Conservation (phyloP, 2,113 vertebrate species). For the Chinchilla lanigera region DNA sequence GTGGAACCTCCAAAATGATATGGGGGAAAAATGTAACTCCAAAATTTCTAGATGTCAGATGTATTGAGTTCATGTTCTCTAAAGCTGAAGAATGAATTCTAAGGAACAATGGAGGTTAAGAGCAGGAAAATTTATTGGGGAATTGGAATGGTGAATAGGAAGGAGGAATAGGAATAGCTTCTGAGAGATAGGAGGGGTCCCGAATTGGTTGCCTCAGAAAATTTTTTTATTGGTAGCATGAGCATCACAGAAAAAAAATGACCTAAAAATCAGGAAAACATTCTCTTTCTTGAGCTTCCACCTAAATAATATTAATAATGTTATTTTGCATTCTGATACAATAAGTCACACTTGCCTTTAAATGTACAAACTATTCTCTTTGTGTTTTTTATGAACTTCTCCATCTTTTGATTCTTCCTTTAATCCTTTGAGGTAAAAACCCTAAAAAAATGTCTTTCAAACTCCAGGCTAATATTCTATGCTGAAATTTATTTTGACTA, state of each 20-base stretch:
- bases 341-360: constrained; percentile 11
- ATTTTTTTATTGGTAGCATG: not conserved
- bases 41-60: not conserved
- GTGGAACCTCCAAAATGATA: not conserved
- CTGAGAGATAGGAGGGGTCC: not conserved
- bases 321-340: not conserved
- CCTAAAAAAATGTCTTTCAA: constrained; percentile 29
- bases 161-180: not conserved
- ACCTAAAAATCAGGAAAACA: constrained; percentile 14
- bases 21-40: not conserved
- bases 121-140: not conserved
- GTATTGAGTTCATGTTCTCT: not conserved
- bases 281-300: constrained; percentile 29
- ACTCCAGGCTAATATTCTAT: not conserved
- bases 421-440: constrained; percentile 19
- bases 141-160: not conserved
- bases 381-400: not conserved
- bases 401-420: constrained; percentile 14
- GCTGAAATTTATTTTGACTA: constrained; percentile 14
- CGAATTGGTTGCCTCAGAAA: not conserved
- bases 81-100: not conserved
- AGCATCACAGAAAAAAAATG: not conserved
- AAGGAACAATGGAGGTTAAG: not conserved
- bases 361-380: not conserved
- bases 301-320: constrained; percentile 46